phyloP scores from a whole-genome alignment of 2,888 invertebrate genomes.

The Ochropleura leucogaster region DNA sequence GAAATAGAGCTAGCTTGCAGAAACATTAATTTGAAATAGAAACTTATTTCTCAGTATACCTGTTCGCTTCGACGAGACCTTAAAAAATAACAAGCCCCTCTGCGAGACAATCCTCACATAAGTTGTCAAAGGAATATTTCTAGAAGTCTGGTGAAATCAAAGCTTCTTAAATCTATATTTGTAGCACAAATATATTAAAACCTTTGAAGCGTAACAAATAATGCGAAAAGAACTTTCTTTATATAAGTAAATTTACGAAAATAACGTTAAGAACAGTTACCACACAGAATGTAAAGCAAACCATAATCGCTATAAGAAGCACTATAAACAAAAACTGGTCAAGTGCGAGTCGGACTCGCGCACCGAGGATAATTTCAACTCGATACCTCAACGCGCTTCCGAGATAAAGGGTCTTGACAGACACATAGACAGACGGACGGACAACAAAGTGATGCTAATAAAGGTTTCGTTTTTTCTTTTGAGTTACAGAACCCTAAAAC shows the following conservation, averaged over 20 bases:
- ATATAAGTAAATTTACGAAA: constrained; percentile 20
- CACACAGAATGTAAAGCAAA: background rate
- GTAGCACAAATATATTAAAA: constrained; percentile 11
- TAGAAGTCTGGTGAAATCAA: constrained; percentile 15
- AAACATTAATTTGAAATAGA: constrained; percentile 22
- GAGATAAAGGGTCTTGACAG: too few relatives aligned
- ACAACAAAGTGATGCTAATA: too few relatives aligned
- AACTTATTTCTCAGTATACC: constrained; percentile 9
- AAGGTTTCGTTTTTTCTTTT: too few relatives aligned
- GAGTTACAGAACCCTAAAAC: background rate
- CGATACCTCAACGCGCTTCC: too few relatives aligned
- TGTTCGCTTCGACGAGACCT: background rate
- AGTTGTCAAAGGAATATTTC: constrained; percentile 23
- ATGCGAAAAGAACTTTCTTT: background rate
- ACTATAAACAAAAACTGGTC: background rate
- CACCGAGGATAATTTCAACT: too few relatives aligned
- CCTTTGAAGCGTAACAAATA: constrained; percentile 12
- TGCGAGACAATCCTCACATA: background rate
- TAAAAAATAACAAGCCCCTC: constrained; percentile 5
- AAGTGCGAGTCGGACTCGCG: too few relatives aligned
- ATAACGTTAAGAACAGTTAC: background rate
- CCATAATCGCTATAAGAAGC: background rate
- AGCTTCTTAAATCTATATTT: constrained; percentile 7
- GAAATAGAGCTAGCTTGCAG: constrained; percentile 8
- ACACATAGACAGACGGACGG: too few relatives aligned